phyloP scores from a whole-genome alignment of 53 echinoderm and acorn worm genomes.

The Pentamera pediparva region DNA sequence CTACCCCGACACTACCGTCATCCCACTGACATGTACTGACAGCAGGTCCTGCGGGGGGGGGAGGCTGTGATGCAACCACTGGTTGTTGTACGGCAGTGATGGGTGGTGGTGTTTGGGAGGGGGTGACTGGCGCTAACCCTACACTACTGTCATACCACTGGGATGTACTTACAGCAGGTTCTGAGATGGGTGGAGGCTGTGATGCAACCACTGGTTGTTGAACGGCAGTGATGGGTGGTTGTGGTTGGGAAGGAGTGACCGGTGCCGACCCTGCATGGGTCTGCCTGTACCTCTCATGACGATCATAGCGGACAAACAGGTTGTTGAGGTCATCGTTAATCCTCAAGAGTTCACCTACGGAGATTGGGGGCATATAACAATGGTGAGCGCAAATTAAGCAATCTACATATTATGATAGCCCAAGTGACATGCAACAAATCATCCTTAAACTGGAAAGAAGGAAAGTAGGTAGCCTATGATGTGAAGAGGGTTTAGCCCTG shows the following conservation, averaged over 20 bases:
- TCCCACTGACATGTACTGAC: too few relatives aligned
- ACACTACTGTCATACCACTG: too few relatives aligned
- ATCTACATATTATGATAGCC: too few relatives aligned
- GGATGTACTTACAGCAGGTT: too few relatives aligned
- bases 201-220: slow-evolving; percentile 28
- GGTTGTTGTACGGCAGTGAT: slow-evolving; percentile 24
- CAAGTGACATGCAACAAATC: too few relatives aligned
- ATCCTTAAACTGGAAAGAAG: too few relatives aligned
- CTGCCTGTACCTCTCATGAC: slow-evolving; percentile 86
- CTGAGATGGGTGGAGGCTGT: slow-evolving; percentile 26
- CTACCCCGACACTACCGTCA: too few relatives aligned
- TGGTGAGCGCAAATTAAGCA: too few relatives aligned
- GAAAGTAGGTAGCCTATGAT: too few relatives aligned
- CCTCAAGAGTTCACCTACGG: slow-evolving; percentile 80
- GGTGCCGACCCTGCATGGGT: slow-evolving; percentile 46
- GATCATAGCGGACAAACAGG: slow-evolving; percentile 94
- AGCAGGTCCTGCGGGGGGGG: too few relatives aligned
- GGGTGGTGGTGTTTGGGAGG: slow-evolving; percentile 21
- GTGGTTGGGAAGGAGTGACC: slow-evolving; percentile 21
- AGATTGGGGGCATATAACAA: too few relatives aligned
- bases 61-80: slow-evolving; percentile 33
- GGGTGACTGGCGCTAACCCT: slow-evolving; percentile 14
- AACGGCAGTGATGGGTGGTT: slow-evolving; percentile 22
- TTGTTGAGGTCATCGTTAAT: slow-evolving; percentile 96
- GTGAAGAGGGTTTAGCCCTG: too few relatives aligned